These are phyloP conservation scores for Benitochromis conjunctus DNA, from an alignment of 2,113 vertebrate genomes.

Conservation along the genomic window DNA sequence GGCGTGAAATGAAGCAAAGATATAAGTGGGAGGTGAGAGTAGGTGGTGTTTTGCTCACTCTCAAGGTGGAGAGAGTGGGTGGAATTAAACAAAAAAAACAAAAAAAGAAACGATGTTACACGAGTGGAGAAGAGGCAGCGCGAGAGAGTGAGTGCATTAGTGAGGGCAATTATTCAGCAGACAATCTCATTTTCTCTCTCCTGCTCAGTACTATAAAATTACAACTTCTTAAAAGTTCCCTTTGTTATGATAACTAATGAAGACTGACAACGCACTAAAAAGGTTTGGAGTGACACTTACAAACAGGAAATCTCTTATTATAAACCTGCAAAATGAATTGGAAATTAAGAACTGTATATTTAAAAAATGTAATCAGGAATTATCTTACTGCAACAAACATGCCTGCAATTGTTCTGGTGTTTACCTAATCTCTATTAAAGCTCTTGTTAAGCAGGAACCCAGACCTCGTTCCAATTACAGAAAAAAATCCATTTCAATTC, in stretches of 20 bases:
- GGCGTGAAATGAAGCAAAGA: constrained; percentile 40
- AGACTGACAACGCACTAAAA: neutral
- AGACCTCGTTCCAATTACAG: constrained; percentile 1
- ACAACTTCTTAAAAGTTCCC: neutral
- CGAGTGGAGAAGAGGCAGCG: neutral
- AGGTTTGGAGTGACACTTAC: neutral
- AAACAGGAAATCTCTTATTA: neutral
- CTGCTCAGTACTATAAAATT: neutral
- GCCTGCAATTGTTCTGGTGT: neutral
- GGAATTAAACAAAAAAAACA: constrained; percentile 9
- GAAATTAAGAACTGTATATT: neutral
- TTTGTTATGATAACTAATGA: neutral
- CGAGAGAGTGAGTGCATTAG: constrained; percentile 5
- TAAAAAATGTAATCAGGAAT: neutral
- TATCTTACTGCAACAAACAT: neutral
- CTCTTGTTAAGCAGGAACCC: neutral
- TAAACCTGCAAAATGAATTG: neutral
- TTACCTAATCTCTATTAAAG: constrained; percentile 3
- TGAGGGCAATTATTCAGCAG: constrained; percentile 27
- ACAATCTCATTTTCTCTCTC: constrained; percentile 4
- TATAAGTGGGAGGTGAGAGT: constrained; percentile 33
- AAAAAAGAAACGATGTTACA: neutral
- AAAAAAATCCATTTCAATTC: constrained; percentile 35
- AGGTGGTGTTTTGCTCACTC: constrained; percentile 29
- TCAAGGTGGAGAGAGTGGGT: constrained; percentile 43